A percentile compares a stretch with the other conserved stretches of the same genome.
These are phyloP conservation scores for Pheosia tremula DNA, from an alignment of 2,888 invertebrate genomes.

Conservation along the genomic window DNA sequence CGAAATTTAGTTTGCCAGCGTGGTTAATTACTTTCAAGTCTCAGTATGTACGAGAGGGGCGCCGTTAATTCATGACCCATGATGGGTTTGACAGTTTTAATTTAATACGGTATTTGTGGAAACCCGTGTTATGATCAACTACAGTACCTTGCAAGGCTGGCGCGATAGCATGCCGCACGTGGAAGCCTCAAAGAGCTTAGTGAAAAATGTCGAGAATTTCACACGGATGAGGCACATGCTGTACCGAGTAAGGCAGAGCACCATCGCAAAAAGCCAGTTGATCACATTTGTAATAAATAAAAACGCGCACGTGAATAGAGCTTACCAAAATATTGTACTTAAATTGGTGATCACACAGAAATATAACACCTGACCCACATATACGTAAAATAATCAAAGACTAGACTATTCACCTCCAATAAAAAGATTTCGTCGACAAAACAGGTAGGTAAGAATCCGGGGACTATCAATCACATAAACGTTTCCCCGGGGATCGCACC, in stretches of 20 bases:
- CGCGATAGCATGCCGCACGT: too few relatives aligned
- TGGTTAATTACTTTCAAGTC: constrained; percentile 66
- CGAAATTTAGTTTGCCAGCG: constrained; percentile 74
- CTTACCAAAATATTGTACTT: too few relatives aligned
- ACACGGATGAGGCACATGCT: too few relatives aligned
- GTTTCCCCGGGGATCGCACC: constrained; percentile 37
- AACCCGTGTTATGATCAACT: too few relatives aligned
- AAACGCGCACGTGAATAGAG: too few relatives aligned
- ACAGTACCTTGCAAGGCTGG: too few relatives aligned
- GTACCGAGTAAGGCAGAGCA: too few relatives aligned
- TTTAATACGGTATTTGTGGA: too few relatives aligned
- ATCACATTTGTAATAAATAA: too few relatives aligned
- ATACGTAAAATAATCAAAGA: neutral
- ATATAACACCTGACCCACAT: neutral
- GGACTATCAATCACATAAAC: constrained; percentile 37
- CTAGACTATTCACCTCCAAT: neutral
- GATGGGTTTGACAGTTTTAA: neutral
- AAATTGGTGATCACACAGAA: neutral
- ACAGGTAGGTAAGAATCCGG: constrained; percentile 37
- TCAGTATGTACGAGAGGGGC: constrained; percentile 28
- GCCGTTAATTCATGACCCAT: neutral
- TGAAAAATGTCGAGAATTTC: too few relatives aligned
- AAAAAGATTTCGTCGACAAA: constrained; percentile 20
- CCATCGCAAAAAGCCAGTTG: too few relatives aligned
- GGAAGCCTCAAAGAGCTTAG: too few relatives aligned